phyloP scores from a whole-genome alignment of 2,888 invertebrate genomes.

The Catocala nupta region DNA sequence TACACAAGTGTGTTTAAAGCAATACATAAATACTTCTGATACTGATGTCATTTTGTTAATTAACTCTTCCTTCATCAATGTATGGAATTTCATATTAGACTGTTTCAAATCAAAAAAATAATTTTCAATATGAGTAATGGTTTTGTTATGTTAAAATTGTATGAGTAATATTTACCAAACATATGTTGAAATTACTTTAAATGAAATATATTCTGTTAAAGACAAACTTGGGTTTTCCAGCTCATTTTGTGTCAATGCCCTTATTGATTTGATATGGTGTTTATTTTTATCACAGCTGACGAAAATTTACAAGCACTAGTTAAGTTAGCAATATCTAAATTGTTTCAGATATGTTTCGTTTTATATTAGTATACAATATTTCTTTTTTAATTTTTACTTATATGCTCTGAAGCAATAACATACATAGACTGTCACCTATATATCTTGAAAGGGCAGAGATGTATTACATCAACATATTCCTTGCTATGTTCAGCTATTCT shows the following conservation, averaged over 20 bases:
- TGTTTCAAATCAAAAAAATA: constrained; percentile 24
- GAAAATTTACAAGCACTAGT: no score
- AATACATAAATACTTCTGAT: constrained; percentile 52
- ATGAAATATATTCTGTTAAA: neutral
- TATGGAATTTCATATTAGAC: constrained; percentile 39
- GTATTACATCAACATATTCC: no score
- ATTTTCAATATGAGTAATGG: constrained; percentile 19
- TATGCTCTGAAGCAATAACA: no score
- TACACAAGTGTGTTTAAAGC: constrained; percentile 67
- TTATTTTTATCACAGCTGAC: no score
- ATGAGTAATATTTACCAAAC: constrained; percentile 29
- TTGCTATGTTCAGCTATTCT: no score
- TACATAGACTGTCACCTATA: no score
- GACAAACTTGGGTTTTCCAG: neutral
- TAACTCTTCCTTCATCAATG: constrained; percentile 25
- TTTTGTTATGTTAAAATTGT: constrained; percentile 19
- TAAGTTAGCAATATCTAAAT: no score
- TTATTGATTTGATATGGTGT: neutral
- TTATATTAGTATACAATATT: no score
- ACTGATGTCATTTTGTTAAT: constrained; percentile 71
- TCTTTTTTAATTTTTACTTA: no score
- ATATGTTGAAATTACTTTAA: constrained; percentile 10
- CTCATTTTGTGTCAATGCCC: neutral
- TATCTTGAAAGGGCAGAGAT: no score
- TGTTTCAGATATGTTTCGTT: no score